A percentile compares a stretch with the other conserved stretches of the same genome.
phyloP scores from a whole-genome alignment of 2,797 vertebrate species.

The Myotis vivesi region DNA sequence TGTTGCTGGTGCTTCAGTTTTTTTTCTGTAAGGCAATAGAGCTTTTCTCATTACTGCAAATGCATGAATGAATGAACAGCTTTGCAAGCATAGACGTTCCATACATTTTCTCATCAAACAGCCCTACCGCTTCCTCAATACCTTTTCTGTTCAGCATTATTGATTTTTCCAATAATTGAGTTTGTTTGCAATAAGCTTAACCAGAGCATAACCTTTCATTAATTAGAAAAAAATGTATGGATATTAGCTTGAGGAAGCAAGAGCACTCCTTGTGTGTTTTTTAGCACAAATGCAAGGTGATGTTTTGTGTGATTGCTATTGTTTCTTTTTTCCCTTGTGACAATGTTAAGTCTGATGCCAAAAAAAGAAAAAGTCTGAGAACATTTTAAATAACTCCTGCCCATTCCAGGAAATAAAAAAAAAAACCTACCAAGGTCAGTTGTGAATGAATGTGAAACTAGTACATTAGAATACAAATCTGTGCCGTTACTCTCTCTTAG shows the following conservation, averaged over 20 bases:
- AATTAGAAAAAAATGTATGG: conserved; percentile 61
- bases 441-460: conserved; percentile 3
- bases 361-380: background rate
- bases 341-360: conserved; percentile 6
- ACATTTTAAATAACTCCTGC: conserved; percentile 11
- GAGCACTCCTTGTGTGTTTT: conserved; percentile 36
- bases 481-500: background rate
- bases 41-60: conserved; percentile 58
- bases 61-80: conserved; percentile 47
- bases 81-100: background rate
- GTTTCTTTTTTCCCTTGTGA: conserved; percentile 32
- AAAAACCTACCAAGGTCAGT: background rate
- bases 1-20: background rate
- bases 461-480: background rate
- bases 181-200: conserved; percentile 67
- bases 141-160: conserved; percentile 45
- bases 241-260: conserved; percentile 54
- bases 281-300: background rate
- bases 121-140: background rate
- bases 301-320: conserved; percentile 51
- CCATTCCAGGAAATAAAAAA: background rate
- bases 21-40: conserved; percentile 45
- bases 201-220: conserved; percentile 49
- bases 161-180: conserved; percentile 62
- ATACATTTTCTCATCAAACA: conserved; percentile 54